Percentiles rank a stretch among this genome's conserved stretches.
Conservation (phyloP, 2,888 invertebrate species). For the Heliothis peltigera region DNA sequence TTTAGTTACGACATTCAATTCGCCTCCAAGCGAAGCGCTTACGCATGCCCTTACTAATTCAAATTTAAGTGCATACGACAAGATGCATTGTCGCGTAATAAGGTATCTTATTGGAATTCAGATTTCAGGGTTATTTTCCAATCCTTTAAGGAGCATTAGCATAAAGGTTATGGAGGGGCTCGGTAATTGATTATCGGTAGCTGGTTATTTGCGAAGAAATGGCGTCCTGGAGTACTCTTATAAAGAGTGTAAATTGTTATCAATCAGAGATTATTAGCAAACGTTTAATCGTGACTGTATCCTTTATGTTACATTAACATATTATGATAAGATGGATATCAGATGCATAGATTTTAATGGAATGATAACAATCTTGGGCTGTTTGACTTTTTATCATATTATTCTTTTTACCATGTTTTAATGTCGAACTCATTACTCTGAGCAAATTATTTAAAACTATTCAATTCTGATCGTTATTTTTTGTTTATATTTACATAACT, state of each 20-base stretch:
- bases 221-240: slow-evolving; percentile 4
- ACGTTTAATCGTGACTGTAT: slow-evolving; percentile 20
- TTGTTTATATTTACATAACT: no score
- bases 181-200: no score
- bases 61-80: slow-evolving; percentile 1
- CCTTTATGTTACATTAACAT: not conserved
- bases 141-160: slow-evolving; percentile 12
- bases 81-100: not conserved
- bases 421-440: not conserved
- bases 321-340: slow-evolving; percentile 23
- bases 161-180: slow-evolving; percentile 29
- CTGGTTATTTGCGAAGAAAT: slow-evolving; percentile 17
- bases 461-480: no score
- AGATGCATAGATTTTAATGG: not conserved
- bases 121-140: slow-evolving; percentile 16
- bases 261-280: not conserved
- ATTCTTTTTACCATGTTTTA: slow-evolving; percentile 4
- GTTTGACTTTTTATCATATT: not conserved
- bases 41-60: slow-evolving; percentile 24
- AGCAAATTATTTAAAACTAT: no score
- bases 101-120: slow-evolving; percentile 5
- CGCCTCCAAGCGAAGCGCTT: slow-evolving; percentile 19
- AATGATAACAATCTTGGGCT: not conserved
- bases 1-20: slow-evolving; percentile 10
- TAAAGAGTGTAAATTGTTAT: slow-evolving; percentile 7